These are phyloP conservation scores for Falco novaeseelandiae DNA, from an alignment of 2,797 vertebrate species.

Conservation along the genomic window DNA sequence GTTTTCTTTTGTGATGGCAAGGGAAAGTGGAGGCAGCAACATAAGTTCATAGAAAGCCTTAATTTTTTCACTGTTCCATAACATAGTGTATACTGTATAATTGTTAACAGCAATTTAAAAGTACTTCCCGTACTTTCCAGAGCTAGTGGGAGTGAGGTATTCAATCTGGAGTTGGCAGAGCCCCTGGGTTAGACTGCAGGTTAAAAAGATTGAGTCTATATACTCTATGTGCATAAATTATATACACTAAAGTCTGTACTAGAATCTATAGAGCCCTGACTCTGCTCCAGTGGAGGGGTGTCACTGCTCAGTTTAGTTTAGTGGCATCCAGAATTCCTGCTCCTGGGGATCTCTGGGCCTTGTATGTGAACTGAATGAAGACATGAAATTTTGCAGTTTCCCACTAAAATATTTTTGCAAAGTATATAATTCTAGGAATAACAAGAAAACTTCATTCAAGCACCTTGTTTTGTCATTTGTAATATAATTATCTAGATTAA, in stretches of 20 bases:
- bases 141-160: background rate
- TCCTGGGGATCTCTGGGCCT: background rate
- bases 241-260: background rate
- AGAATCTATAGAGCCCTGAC: background rate
- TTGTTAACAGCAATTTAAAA: background rate
- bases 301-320: background rate
- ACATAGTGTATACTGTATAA: background rate
- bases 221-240: background rate
- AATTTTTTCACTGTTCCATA: background rate
- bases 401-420: background rate
- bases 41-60: background rate
- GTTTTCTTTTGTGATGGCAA: background rate
- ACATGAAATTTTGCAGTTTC: background rate
- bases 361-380: background rate
- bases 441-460: background rate
- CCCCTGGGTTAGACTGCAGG: background rate
- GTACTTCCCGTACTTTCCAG: background rate
- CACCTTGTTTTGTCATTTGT: slow-evolving; percentile 1
- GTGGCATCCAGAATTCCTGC: background rate
- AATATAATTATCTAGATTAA: background rate
- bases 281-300: background rate
- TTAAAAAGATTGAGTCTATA: background rate
- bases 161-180: background rate
- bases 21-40: background rate
- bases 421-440: background rate